phyloP scores from a whole-genome alignment of 2,888 invertebrate genomes.

The Nomada fabriciana region DNA sequence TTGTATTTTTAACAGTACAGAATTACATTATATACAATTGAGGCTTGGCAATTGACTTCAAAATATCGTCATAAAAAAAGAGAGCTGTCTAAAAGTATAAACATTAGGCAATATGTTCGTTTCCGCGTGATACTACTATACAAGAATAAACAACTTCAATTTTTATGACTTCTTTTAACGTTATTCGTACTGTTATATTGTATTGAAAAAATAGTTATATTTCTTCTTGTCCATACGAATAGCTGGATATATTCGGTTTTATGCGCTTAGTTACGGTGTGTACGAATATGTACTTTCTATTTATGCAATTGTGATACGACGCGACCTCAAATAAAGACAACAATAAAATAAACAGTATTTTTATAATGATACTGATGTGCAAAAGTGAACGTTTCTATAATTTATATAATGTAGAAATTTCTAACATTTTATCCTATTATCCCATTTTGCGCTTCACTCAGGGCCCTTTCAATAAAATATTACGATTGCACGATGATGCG shows the following conservation, averaged over 20 bases:
- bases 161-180: conserved; percentile 50
- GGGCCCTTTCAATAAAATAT: conserved; percentile 48
- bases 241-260: conserved; percentile 50
- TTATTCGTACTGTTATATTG: conserved; percentile 38
- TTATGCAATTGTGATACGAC: conserved; percentile 52
- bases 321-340: conserved; percentile 48
- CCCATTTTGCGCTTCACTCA: conserved; percentile 35
- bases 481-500: conserved; percentile 60
- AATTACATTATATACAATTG: conserved; percentile 66
- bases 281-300: conserved; percentile 43
- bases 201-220: conserved; percentile 60
- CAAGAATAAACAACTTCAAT: conserved; percentile 59
- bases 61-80: conserved; percentile 55
- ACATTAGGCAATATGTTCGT: conserved; percentile 33
- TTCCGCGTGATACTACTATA: conserved; percentile 42
- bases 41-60: conserved; percentile 65
- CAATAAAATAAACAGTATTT: conserved; percentile 49
- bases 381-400: conserved; percentile 44
- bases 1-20: conserved; percentile 53
- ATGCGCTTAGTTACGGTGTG: conserved; percentile 28
- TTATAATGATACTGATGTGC: conserved; percentile 37
- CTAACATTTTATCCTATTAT: conserved; percentile 25
- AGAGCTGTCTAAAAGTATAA: conserved; percentile 54
- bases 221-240: conserved; percentile 51
- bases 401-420: conserved; percentile 59